Conservation (phyloP, 2,113 vertebrate species). For the Peucedramus taeniatus region DNA sequence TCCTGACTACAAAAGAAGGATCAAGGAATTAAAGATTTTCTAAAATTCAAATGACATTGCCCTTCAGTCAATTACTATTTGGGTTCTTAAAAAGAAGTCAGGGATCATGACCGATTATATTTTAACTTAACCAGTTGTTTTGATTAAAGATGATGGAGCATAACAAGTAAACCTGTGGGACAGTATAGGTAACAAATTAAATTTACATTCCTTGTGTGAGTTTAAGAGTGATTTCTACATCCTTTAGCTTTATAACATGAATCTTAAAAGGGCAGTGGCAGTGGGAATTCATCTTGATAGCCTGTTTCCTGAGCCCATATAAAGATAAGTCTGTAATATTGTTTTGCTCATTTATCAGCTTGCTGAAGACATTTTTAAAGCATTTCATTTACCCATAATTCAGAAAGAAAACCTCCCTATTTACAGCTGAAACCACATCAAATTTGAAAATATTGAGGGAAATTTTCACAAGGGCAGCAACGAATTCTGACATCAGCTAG, state of each 20-base stretch:
- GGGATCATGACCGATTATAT: not conserved
- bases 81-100: not conserved
- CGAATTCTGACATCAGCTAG: not conserved
- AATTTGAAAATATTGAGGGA: not conserved
- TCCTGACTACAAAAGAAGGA: not conserved
- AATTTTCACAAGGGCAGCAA: not conserved
- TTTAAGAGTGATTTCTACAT: not conserved
- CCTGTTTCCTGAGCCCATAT: not conserved
- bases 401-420: not conserved
- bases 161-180: not conserved
- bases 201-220: not conserved
- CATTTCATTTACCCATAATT: not conserved
- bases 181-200: not conserved
- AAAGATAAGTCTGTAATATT: not conserved
- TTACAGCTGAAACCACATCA: not conserved
- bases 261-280: not conserved
- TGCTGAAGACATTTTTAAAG: slow-evolving; percentile 3
- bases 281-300: slow-evolving; percentile 4
- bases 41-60: not conserved
- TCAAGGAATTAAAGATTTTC: not conserved
- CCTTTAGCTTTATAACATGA: not conserved
- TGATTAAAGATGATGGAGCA: not conserved
- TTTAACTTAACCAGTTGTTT: not conserved
- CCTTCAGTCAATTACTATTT: not conserved
- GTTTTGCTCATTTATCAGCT: slow-evolving; percentile 30